Percentiles rank a stretch among this genome's conserved stretches.
Evolutionary conservation across 2,888 invertebrate genomes (phyloP).

Genomic region (Hyposoter dolosus): DNA sequence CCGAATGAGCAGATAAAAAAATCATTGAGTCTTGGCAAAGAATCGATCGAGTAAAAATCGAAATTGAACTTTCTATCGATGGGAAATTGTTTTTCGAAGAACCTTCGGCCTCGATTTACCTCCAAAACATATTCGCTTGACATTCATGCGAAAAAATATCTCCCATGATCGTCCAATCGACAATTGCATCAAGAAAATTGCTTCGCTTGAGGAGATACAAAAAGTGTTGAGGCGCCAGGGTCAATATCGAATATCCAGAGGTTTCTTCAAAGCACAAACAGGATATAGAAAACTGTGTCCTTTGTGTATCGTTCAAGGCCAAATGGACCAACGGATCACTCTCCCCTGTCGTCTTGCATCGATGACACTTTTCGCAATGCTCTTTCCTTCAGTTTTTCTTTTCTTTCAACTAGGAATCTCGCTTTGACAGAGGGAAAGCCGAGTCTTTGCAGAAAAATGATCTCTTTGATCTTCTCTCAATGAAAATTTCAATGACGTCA

Average conservation of each 20-base stretch:
- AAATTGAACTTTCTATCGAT: not conserved
- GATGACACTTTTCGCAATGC: constrained; percentile 72
- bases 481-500: constrained; percentile 24
- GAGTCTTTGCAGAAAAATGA: not conserved
- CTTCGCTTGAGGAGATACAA: not conserved
- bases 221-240: not conserved
- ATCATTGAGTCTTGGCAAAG: not conserved
- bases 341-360: constrained; percentile 75
- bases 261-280: constrained; percentile 28
- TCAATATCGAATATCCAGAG: constrained; percentile 22
- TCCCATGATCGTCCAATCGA: constrained; percentile 24
- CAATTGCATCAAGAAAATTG: not conserved
- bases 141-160: not conserved
- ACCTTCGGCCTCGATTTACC: not conserved
- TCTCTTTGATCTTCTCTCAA: constrained; percentile 36
- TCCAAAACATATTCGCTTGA: not conserved
- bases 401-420: not conserved
- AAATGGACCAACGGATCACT: constrained; percentile 70
- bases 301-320: constrained; percentile 22
- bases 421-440: too few relatives aligned
- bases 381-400: not conserved
- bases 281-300: constrained; percentile 35
- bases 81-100: not conserved
- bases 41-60: not conserved
- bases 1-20: not conserved